These are phyloP conservation scores for Hydrophis major DNA, from an alignment of 2,797 vertebrate genomes.

Conservation along the genomic window DNA sequence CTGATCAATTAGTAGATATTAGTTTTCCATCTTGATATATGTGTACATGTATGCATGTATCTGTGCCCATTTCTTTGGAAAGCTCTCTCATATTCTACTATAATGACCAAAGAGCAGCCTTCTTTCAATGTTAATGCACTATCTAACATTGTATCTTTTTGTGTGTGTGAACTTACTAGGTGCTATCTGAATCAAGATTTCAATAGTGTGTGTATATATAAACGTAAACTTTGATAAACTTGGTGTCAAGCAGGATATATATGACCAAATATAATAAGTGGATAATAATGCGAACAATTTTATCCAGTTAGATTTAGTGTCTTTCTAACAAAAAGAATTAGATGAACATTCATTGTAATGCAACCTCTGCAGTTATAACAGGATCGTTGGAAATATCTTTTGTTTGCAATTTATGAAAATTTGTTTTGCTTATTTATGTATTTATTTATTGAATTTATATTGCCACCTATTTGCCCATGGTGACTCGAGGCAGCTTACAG, in stretches of 20 bases:
- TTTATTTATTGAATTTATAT: too few relatives aligned
- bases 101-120: background rate
- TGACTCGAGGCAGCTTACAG: too few relatives aligned
- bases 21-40: background rate
- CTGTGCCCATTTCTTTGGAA: background rate
- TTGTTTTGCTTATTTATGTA: background rate
- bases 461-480: too few relatives aligned
- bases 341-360: constrained; percentile 14
- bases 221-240: constrained; percentile 42
- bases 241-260: constrained; percentile 31
- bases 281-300: constrained; percentile 13
- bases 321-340: constrained; percentile 40
- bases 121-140: background rate
- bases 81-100: background rate
- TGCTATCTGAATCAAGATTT: background rate
- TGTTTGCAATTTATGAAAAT: constrained; percentile 3
- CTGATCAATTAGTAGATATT: background rate
- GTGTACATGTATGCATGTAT: background rate
- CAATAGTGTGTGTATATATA: background rate
- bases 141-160: background rate
- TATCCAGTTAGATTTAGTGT: constrained; percentile 33
- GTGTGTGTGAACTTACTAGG: background rate
- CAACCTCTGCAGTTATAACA: constrained; percentile 34
- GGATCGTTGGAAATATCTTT: constrained; percentile 1
- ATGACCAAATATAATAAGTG: constrained; percentile 35